A percentile compares a stretch with the other conserved stretches of the same genome.
Evolutionary conservation across 2,888 invertebrate genomes (phyloP).

Genomic region (Oligia latruncula): DNA sequence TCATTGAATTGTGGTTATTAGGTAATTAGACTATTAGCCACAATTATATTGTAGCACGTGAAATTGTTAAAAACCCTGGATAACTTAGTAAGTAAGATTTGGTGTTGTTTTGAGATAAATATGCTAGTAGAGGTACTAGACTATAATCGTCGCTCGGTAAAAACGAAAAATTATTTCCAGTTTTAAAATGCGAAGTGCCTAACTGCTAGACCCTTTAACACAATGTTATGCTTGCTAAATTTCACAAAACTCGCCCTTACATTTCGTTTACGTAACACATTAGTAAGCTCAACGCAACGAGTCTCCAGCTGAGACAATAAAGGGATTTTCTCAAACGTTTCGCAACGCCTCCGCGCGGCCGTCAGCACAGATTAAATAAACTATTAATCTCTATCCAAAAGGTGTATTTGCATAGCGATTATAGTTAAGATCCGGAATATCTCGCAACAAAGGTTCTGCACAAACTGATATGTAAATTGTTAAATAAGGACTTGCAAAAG

Average conservation of each 20-base stretch:
- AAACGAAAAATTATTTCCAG: background rate
- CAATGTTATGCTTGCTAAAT: background rate
- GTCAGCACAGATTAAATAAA: conserved; percentile 66
- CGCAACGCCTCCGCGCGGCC: conserved; percentile 34
- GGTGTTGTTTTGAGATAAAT: background rate
- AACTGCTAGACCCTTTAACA: background rate
- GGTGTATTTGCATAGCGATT: conserved; percentile 66
- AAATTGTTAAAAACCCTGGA: background rate
- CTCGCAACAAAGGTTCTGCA: conserved; percentile 61
- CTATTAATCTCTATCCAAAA: conserved; percentile 67
- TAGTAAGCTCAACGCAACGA: conserved; percentile 38
- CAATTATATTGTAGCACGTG: background rate
- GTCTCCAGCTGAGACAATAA: conserved; percentile 56
- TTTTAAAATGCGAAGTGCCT: background rate
- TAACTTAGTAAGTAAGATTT: background rate
- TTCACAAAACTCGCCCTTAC: background rate
- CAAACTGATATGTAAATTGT: conserved; percentile 71
- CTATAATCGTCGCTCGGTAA: background rate
- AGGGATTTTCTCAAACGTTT: conserved; percentile 55
- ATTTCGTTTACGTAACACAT: conserved; percentile 29
- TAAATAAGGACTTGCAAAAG: conserved; percentile 64
- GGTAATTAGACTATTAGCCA: background rate
- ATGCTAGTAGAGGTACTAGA: background rate
- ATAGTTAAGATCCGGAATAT: conserved; percentile 58
- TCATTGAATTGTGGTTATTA: background rate